Evolutionary conservation across 2,113 vertebrate species (phyloP), one percentile per base, ranked within the genome.

Genomic region (Siniperca knerii): DNA sequence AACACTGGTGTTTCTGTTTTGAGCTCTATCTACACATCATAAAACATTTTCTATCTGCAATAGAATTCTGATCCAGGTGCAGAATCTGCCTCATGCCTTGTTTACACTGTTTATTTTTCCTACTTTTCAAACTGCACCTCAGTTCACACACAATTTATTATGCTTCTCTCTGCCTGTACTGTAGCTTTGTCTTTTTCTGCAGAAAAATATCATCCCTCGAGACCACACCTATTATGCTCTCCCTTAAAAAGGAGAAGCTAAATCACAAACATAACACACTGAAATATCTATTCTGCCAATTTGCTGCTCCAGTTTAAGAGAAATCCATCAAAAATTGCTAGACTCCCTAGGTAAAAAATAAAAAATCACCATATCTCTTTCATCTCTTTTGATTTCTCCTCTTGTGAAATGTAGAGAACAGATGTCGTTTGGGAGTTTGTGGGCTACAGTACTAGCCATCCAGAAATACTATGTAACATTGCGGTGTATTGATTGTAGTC

Each of bases 201-300:
- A 58, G 78, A 69, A 65, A 62, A 75, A 70, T 54, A 54, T 84
- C 21, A 74, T 25, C 86, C 66, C 65, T 48, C 0, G 82, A 90
- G 84, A 90, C 42, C 69, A 75, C 29, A 77, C 69, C 50, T 77
- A 16, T 73, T 68, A 79, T 44, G 79, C 35, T 70, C 40, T 71
- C n/a, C 35, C 40, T 77, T 46, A 52, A 73, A 82, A 82, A 71
- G 54, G 37, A 84, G 68, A 61, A 55, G 4, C 3, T 46, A 75
- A 70, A 69, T 57, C 62, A 48, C 46, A 88, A 76, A 77, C 48
- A 66, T 8, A 46, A 79, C 58, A 42, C 57, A 55, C 8, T 9
- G 65, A 83, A 70, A 72, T 65, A 72, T 84, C 35, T 81, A 60
- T 72, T 79, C 70, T 81, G 54, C 58, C 70, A 83, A 82, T 90